Conservation (phyloP, 2,888 invertebrate genomes). For the Dryobota labecula region DNA sequence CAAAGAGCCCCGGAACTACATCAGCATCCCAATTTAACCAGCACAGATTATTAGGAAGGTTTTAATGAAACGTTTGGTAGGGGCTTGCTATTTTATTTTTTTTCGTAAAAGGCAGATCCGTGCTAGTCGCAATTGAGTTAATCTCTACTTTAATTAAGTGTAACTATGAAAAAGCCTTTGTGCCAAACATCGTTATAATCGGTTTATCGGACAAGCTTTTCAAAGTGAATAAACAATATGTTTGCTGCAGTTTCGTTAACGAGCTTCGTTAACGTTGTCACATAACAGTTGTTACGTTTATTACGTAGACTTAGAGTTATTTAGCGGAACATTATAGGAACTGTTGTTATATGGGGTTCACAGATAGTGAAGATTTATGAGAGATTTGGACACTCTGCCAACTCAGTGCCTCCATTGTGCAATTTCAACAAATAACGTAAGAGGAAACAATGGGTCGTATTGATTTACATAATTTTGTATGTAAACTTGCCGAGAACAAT, state of each 20-base stretch:
- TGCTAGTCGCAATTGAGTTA: slow-evolving; percentile 43
- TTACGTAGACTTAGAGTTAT: slow-evolving; percentile 1
- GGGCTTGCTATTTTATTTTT: slow-evolving; percentile 17
- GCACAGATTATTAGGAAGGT: slow-evolving; percentile 32
- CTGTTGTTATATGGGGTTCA: neutral
- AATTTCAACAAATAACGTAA: slow-evolving; percentile 3
- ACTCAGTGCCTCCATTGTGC: neutral
- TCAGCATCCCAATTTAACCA: slow-evolving; percentile 10
- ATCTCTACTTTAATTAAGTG: slow-evolving; percentile 65
- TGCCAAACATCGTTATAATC: slow-evolving; percentile 71
- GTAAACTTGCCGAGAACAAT: neutral
- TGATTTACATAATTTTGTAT: slow-evolving; percentile 20
- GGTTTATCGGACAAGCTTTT: slow-evolving; percentile 75
- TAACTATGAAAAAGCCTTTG: slow-evolving; percentile 67
- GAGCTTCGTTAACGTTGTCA: slow-evolving; percentile 51
- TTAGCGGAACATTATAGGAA: neutral
- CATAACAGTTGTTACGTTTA: slow-evolving; percentile 21
- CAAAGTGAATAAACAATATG: slow-evolving; percentile 71
- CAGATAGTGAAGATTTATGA: slow-evolving; percentile 14
- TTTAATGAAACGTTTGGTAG: slow-evolving; percentile 48
- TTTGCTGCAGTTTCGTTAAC: slow-evolving; percentile 64
- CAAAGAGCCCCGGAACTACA: neutral
- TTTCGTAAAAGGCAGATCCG: slow-evolving; percentile 28
- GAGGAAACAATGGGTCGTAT: slow-evolving; percentile 11
- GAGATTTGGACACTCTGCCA: neutral